phyloP scores from a whole-genome alignment of 2,113 vertebrate species.

The Amia ocellicauda region DNA sequence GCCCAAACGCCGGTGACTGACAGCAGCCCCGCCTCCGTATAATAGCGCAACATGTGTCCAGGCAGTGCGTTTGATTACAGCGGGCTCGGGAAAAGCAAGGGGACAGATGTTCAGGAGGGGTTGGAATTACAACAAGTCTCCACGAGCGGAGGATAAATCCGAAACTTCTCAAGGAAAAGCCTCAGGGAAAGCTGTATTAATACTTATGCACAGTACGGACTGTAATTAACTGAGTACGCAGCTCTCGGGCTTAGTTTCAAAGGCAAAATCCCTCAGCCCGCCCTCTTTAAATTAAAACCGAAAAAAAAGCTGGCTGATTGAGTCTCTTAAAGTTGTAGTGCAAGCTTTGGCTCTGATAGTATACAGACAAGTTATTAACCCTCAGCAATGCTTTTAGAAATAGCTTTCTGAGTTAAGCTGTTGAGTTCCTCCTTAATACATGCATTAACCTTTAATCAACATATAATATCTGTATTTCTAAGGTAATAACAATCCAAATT shows the following conservation, averaged over 20 bases:
- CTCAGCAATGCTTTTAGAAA: no score
- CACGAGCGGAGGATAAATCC: background rate
- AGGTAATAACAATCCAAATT: no score
- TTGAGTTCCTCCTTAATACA: no score
- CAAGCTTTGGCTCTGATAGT: background rate
- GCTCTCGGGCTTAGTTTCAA: conserved; percentile 7
- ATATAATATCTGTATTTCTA: no score
- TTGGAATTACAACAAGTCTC: conserved; percentile 5
- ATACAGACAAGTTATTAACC: no score
- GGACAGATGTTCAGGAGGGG: conserved; percentile 11
- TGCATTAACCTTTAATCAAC: no score
- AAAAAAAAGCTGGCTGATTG: background rate
- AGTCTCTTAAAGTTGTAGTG: background rate
- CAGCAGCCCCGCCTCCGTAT: background rate
- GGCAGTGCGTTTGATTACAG: conserved; percentile 1
- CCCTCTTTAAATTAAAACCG: conserved; percentile 6
- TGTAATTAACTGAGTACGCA: conserved; percentile 5
- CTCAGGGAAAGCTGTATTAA: conserved; percentile 9
- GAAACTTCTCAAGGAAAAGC: conserved; percentile 4
- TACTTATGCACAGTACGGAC: conserved; percentile 8
- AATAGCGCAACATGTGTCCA: conserved; percentile 1
- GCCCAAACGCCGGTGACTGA: background rate
- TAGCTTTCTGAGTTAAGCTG: no score
- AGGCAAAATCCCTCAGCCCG: background rate
- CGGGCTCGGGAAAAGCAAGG: background rate